Conservation (phyloP, 2,113 vertebrate species). For the Picathartes gymnocephalus region DNA sequence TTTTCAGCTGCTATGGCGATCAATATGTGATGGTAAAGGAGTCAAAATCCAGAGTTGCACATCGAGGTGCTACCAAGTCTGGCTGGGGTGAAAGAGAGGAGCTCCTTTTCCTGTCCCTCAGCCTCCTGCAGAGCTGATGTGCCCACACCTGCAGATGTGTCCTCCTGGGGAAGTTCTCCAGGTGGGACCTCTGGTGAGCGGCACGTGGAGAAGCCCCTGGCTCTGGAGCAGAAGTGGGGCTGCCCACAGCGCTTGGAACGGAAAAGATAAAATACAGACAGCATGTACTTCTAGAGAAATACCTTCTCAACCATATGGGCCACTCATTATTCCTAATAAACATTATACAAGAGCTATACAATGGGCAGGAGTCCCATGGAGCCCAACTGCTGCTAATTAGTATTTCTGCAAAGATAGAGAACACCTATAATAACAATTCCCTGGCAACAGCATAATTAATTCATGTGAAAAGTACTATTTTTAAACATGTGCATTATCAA, state of each 20-base stretch:
- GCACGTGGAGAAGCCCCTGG: neutral
- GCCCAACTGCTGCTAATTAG: conserved; percentile 17
- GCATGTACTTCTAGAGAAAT: neutral
- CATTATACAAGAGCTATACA: neutral
- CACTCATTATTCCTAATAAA: neutral
- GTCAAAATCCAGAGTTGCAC: neutral
- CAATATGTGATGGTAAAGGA: neutral
- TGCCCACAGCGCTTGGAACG: neutral
- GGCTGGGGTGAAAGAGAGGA: neutral
- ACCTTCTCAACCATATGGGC: neutral
- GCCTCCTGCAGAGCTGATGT: neutral
- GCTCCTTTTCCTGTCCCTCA: neutral
- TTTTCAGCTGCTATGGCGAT: neutral
- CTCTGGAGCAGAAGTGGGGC: neutral
- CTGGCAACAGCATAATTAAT: conserved; percentile 19
- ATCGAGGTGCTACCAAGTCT: neutral
- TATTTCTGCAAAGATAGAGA: conserved; percentile 20
- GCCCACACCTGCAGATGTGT: neutral
- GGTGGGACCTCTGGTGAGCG: neutral
- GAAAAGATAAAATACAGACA: neutral
- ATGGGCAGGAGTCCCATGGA: neutral
- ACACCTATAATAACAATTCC: neutral
- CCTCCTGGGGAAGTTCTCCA: neutral
- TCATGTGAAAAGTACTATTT: neutral
- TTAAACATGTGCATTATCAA: neutral